Conservation (phyloP, 2,888 invertebrate genomes). For the Hoplodrina ambigua region DNA sequence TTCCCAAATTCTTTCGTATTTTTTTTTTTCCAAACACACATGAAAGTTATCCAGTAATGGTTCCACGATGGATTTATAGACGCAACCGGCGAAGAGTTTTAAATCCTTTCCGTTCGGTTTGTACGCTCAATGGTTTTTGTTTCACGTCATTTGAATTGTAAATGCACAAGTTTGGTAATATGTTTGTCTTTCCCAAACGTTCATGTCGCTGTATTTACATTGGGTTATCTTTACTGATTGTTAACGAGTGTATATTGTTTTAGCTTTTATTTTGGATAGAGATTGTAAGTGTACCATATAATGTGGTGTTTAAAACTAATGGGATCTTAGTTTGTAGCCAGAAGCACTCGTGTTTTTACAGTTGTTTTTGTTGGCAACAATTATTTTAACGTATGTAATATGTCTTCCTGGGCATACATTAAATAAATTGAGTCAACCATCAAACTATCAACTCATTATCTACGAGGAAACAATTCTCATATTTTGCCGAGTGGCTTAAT, state of each 20-base stretch:
- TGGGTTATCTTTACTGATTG: constrained; percentile 62
- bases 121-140: constrained; percentile 69
- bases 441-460: too few relatives aligned
- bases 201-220: constrained; percentile 68
- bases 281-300: neutral
- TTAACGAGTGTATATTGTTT: constrained; percentile 60
- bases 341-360: too few relatives aligned
- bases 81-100: constrained; percentile 72
- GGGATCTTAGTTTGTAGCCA: too few relatives aligned
- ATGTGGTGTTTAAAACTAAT: too few relatives aligned
- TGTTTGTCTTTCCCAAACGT: constrained; percentile 68
- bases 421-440: too few relatives aligned
- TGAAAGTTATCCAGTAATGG: constrained; percentile 55
- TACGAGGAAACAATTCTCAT: too few relatives aligned
- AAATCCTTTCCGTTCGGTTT: constrained; percentile 69
- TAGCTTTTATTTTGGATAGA: constrained; percentile 46
- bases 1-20: constrained; percentile 23
- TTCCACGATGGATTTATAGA: constrained; percentile 73
- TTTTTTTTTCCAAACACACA: constrained; percentile 36
- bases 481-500: too few relatives aligned
- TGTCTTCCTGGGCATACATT: too few relatives aligned
- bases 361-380: too few relatives aligned
- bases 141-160: constrained; percentile 72
- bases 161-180: constrained; percentile 73
- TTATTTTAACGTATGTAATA: too few relatives aligned